Conservation (phyloP, 2,797 vertebrate genomes). For the Acanthis flammea region DNA sequence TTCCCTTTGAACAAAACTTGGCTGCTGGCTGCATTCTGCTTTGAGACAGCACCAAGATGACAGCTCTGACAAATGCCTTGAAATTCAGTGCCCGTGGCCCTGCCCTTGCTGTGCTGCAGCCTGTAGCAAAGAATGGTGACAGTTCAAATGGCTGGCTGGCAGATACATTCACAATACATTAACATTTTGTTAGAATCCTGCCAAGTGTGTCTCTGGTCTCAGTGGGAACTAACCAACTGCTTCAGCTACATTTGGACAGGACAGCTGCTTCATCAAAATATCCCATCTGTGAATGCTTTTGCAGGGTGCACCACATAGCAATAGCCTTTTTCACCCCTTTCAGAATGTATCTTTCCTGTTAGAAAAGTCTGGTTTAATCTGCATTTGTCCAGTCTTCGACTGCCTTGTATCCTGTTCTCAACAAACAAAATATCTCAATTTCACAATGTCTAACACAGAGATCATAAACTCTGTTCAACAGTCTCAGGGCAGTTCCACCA, state of each 20-base stretch:
- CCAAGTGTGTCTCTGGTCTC: constrained; percentile 52
- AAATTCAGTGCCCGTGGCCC: neutral
- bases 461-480: neutral
- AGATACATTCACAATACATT: constrained; percentile 37
- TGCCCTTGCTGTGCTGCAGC: constrained; percentile 2
- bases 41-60: constrained; percentile 1
- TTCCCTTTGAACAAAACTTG: constrained; percentile 2
- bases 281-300: constrained; percentile 45
- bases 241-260: constrained; percentile 36
- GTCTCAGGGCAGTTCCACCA: neutral
- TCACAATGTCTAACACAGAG: neutral
- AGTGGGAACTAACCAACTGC: constrained; percentile 40
- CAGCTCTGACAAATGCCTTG: constrained; percentile 38
- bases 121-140: neutral
- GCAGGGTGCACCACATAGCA: neutral
- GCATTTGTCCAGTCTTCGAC: neutral
- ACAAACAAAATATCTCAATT: neutral
- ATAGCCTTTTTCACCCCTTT: neutral
- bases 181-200: constrained; percentile 38
- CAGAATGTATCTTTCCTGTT: neutral
- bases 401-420: neutral
- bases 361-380: neutral
- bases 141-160: constrained; percentile 42
- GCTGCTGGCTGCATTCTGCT: constrained; percentile 8
- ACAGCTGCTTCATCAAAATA: constrained; percentile 56